These are phyloP conservation scores for Phalacrocorax brasilianus DNA, from an alignment of 2,113 vertebrate species.

Conservation along the genomic window DNA sequence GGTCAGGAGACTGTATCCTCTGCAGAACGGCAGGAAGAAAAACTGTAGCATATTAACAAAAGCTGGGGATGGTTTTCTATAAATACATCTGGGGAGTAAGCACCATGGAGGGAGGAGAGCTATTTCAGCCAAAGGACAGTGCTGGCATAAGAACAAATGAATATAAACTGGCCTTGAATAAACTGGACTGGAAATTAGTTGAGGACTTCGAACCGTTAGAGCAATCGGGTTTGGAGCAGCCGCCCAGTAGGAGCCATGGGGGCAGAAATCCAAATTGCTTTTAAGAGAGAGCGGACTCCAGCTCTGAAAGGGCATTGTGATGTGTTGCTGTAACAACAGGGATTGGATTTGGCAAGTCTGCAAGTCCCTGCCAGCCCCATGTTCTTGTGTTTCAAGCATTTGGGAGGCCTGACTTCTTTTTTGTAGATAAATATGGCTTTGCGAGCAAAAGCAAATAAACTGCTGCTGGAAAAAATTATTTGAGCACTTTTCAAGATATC, in stretches of 20 bases:
- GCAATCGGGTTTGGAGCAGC: constrained; percentile 11
- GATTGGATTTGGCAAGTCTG: constrained; percentile 25
- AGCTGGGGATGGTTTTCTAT: background rate
- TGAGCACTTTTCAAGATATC: constrained; percentile 25
- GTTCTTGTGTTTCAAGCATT: constrained; percentile 26
- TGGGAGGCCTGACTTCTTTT: background rate
- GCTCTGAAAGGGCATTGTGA: background rate
- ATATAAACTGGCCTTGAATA: constrained; percentile 13
- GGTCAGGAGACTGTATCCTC: background rate
- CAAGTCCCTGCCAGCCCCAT: background rate
- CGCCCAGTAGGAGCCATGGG: background rate
- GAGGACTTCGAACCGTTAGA: constrained; percentile 1
- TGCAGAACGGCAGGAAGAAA: background rate
- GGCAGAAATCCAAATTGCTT: constrained; percentile 38
- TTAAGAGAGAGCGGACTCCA: background rate
- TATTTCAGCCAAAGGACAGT: constrained; percentile 12
- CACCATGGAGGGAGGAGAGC: background rate
- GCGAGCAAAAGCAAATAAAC: constrained; percentile 34
- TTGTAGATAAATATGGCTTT: constrained; percentile 25
- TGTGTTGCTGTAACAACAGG: constrained; percentile 16
- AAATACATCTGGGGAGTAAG: background rate
- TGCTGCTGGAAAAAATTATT: background rate
- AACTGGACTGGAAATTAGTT: background rate
- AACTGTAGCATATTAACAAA: background rate
- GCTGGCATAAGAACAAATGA: constrained; percentile 36